phyloP scores from a whole-genome alignment of 2,888 invertebrate genomes.

The Pinctada fucata region DNA sequence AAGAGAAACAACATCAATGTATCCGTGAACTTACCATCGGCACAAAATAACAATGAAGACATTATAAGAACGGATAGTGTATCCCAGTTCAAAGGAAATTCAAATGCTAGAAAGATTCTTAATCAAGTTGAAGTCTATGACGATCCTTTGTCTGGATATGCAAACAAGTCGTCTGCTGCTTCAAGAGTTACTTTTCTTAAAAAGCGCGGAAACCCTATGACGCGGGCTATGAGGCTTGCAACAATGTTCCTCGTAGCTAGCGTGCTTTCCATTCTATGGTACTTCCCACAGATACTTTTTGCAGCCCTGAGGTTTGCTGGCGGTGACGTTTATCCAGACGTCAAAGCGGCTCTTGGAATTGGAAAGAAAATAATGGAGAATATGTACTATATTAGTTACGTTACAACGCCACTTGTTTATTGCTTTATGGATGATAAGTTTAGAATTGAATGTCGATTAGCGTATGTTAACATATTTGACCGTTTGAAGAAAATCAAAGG shows the following conservation, averaged over 20 bases:
- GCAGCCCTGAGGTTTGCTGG: not conserved
- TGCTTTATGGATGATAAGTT: not conserved
- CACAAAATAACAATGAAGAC: not conserved
- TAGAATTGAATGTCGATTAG: not conserved
- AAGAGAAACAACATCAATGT: not conserved
- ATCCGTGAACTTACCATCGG: not conserved
- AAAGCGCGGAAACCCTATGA: not conserved
- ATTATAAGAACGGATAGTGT: not conserved
- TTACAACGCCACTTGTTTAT: not conserved
- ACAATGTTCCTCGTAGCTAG: not conserved
- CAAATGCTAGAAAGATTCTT: not conserved
- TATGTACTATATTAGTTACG: not conserved
- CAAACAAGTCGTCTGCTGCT: not conserved
- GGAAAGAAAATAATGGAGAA: constrained; percentile 4
- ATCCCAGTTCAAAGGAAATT: not conserved
- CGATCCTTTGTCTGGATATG: not conserved
- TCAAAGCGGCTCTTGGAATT: not conserved
- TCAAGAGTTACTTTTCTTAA: not conserved
- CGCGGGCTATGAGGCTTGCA: not conserved
- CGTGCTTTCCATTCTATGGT: not conserved
- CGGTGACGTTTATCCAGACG: not conserved
- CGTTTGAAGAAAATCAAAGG: not conserved
- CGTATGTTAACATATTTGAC: not conserved
- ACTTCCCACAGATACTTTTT: not conserved
- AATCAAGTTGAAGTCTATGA: not conserved